Percentiles rank a stretch among this genome's conserved stretches.
These are phyloP conservation scores for Eueremaeus valkanovi DNA, from an alignment of 2,888 invertebrate species.

Conservation along the genomic window DNA sequence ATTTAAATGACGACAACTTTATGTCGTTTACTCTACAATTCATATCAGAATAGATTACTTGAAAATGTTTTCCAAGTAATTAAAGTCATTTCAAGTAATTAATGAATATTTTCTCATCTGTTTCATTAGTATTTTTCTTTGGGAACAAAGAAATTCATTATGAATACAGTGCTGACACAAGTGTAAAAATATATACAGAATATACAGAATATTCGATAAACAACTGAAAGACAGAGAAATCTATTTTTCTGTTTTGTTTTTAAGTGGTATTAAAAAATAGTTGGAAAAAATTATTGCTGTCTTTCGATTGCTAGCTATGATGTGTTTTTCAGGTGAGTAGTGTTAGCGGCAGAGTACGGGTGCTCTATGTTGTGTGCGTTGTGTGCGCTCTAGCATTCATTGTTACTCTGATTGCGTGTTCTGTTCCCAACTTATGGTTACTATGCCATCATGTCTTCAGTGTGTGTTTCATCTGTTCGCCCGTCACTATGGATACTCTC, in stretches of 20 bases:
- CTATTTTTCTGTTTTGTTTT: not conserved
- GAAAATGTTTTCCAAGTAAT: too few species aligned
- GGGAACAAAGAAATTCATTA: not conserved
- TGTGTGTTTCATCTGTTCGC: constrained; percentile 19
- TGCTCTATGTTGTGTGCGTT: too few species aligned
- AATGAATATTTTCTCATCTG: too few species aligned
- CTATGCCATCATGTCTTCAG: constrained; percentile 19
- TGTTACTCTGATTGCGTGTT: constrained; percentile 15
- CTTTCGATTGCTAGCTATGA: not conserved
- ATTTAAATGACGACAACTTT: too few species aligned
- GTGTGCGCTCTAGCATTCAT: not conserved
- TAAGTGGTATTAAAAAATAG: not conserved
- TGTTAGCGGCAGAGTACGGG: not conserved
- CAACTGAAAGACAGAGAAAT: too few species aligned
- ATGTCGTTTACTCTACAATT: too few species aligned
- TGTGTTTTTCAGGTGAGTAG: not conserved
- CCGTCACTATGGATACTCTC: not conserved
- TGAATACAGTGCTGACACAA: not conserved
- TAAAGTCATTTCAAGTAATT: too few species aligned
- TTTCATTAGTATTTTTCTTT: not conserved
- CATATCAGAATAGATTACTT: too few species aligned
- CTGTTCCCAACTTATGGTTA: constrained; percentile 9
- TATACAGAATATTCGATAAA: too few species aligned
- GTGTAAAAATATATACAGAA: not conserved
- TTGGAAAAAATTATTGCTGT: not conserved